Evolutionary conservation across 2,888 invertebrate species (phyloP).

Genomic region (Aleiodes testaceus): DNA sequence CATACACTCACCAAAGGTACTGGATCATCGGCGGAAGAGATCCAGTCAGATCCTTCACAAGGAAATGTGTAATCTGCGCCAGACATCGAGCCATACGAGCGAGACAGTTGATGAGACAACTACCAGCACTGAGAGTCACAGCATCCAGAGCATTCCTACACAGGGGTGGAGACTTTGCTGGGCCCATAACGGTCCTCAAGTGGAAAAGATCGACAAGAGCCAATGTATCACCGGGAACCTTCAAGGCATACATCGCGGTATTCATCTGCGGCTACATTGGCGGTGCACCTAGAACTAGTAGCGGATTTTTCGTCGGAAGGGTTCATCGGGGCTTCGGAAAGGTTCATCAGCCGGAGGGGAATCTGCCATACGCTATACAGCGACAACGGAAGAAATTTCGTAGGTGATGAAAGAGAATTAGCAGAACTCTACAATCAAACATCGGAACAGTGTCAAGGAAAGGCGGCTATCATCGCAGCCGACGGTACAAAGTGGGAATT

Average conservation of each 20-base stretch:
- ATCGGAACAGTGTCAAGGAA: neutral
- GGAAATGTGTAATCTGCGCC: constrained; percentile 25
- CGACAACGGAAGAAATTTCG: constrained; percentile 53
- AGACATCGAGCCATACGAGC: constrained; percentile 4
- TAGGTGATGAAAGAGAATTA: constrained; percentile 47
- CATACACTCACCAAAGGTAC: neutral
- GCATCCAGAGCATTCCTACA: neutral
- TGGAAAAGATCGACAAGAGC: too few relatives aligned
- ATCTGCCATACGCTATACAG: too few relatives aligned
- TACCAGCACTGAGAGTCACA: neutral
- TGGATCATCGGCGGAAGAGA: too few relatives aligned
- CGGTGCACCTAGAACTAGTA: constrained; percentile 55
- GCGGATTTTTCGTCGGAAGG: constrained; percentile 49
- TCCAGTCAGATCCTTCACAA: neutral
- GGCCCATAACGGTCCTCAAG: constrained; percentile 1
- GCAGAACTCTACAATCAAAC: constrained; percentile 3
- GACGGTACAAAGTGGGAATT: constrained; percentile 52
- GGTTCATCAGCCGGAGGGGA: constrained; percentile 45
- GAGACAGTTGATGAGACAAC: too few relatives aligned
- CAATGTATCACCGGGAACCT: too few relatives aligned
- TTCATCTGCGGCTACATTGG: constrained; percentile 46
- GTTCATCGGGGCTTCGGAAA: constrained; percentile 51
- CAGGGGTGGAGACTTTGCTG: constrained; percentile 26
- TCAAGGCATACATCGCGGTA: neutral
- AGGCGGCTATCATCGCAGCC: too few relatives aligned